Evolutionary conservation across 2,888 invertebrate genomes (phyloP).

Genomic region (Acanthosepion esculentum): DNA sequence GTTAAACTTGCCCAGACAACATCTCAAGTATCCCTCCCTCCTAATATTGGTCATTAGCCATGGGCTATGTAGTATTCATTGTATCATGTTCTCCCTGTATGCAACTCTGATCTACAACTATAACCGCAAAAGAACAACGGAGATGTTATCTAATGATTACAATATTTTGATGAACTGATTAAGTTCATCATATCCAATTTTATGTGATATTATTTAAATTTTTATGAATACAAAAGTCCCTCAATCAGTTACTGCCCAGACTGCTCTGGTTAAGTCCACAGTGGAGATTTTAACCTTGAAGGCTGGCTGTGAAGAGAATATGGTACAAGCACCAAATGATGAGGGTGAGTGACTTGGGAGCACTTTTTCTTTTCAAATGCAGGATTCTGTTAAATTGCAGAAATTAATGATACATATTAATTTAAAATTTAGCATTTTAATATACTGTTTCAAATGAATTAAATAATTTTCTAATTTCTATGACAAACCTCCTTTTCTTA

Average conservation of each 20-base stretch:
- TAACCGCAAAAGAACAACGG: not conserved
- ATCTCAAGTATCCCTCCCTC: not conserved
- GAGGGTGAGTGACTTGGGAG: not conserved
- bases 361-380: too few species aligned
- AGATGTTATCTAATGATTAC: not conserved
- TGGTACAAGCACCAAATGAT: not conserved
- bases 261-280: not conserved
- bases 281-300: slow-evolving; percentile 39
- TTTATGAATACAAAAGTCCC: slow-evolving; percentile 24
- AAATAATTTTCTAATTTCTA: too few species aligned
- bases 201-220: not conserved
- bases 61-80: not conserved
- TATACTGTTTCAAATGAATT: too few species aligned
- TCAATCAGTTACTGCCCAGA: not conserved
- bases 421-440: too few species aligned
- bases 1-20: slow-evolving; percentile 33
- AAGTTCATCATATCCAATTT: not conserved
- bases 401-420: too few species aligned
- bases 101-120: not conserved
- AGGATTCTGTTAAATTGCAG: too few species aligned
- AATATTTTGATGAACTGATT: not conserved
- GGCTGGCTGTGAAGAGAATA: slow-evolving; percentile 14
- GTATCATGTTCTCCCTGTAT: not conserved
- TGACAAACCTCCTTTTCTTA: too few species aligned
- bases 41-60: not conserved